Evolutionary conservation across 2,113 vertebrate genomes (phyloP).

Genomic region (Psophia crepitans): DNA sequence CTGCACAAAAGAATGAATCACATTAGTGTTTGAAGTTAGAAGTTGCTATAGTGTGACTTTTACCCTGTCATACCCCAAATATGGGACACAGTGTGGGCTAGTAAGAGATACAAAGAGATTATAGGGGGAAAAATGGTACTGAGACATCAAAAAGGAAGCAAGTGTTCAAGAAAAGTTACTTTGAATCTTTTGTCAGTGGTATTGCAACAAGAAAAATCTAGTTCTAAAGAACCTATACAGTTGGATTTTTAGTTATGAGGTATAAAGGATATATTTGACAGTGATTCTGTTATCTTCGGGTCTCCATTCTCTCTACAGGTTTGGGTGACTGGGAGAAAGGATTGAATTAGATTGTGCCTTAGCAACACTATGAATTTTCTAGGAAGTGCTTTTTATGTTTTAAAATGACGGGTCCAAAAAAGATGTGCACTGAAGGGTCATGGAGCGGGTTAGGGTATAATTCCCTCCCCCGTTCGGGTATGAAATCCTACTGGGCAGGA

Average conservation of each 20-base stretch:
- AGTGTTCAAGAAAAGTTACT: constrained; percentile 49
- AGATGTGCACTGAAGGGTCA: background rate
- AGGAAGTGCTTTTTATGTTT: background rate
- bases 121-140: background rate
- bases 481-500: background rate
- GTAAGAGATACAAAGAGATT: constrained; percentile 21
- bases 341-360: background rate
- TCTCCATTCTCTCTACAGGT: constrained; percentile 10
- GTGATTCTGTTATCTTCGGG: constrained; percentile 20
- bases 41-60: constrained; percentile 2
- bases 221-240: constrained; percentile 17
- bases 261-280: constrained; percentile 21
- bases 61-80: constrained; percentile 30
- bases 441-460: background rate
- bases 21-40: constrained; percentile 20
- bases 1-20: constrained; percentile 11
- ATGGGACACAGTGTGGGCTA: constrained; percentile 43
- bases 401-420: background rate
- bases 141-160: constrained; percentile 21
- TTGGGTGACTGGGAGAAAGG: background rate
- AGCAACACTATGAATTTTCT: background rate
- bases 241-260: constrained; percentile 28
- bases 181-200: constrained; percentile 47
- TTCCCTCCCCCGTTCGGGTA: background rate
- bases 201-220: background rate